Evolutionary conservation across 2,888 invertebrate species (phyloP).

Genomic region (Spisula subtruncata): DNA sequence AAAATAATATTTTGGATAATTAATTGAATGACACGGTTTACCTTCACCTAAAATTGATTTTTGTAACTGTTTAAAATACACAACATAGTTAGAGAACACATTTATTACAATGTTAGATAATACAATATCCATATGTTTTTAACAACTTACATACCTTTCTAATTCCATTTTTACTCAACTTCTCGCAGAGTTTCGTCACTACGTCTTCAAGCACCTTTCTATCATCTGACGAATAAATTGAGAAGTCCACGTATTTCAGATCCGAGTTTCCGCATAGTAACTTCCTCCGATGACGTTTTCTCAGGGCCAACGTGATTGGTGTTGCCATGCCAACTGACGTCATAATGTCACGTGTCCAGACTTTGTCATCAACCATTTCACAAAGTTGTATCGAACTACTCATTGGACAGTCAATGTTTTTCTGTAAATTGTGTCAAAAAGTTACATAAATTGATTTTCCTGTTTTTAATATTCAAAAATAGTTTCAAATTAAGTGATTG

Average conservation of each 20-base stretch:
- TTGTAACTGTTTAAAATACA: too few species aligned
- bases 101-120: too few species aligned
- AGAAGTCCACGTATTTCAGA: constrained; percentile 5
- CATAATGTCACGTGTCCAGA: constrained; percentile 74
- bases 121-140: too few species aligned
- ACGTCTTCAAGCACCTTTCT: not conserved
- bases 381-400: constrained; percentile 74
- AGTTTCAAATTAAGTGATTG: too few species aligned
- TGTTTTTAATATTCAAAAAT: too few species aligned
- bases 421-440: not conserved
- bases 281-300: not conserved
- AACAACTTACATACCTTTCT: constrained; percentile 18
- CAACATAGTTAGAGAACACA: too few species aligned
- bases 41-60: too few species aligned
- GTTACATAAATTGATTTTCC: too few species aligned
- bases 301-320: constrained; percentile 72
- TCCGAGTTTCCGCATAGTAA: not conserved
- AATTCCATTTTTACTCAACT: not conserved
- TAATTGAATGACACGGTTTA: too few species aligned
- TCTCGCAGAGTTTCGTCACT: constrained; percentile 9
- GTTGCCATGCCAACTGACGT: constrained; percentile 66
- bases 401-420: constrained; percentile 77
- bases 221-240: not conserved
- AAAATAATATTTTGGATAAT: too few species aligned
- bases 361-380: constrained; percentile 75